Percentiles rank a stretch among this genome's conserved stretches.
These are phyloP conservation scores for Lampris incognitus DNA, from an alignment of 2,113 vertebrate species.

Conservation along the genomic window DNA sequence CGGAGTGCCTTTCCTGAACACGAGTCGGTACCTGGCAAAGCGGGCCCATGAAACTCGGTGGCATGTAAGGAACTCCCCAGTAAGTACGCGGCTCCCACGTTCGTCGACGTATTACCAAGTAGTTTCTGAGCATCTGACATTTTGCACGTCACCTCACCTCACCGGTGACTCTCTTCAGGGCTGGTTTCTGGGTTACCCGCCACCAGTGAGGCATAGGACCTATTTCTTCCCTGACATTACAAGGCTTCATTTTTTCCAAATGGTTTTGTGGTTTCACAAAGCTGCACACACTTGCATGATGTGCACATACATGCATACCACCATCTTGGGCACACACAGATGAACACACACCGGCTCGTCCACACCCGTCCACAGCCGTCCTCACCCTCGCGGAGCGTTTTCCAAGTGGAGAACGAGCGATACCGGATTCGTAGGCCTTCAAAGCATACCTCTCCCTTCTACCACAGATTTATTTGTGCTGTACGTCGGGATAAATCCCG, in stretches of 20 bases:
- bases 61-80: no score
- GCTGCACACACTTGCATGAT: background rate
- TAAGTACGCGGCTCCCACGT: no score
- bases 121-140: no score
- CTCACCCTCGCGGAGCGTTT: conserved; percentile 40
- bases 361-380: conserved; percentile 35
- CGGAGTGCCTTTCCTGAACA: conserved; percentile 5
- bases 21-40: background rate
- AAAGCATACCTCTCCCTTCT: conserved; percentile 63
- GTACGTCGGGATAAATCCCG: conserved; percentile 69
- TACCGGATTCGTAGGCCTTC: conserved; percentile 52
- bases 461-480: conserved; percentile 72
- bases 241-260: background rate
- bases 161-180: background rate
- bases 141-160: no score
- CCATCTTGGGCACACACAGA: conserved; percentile 1
- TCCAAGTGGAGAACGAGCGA: conserved; percentile 24
- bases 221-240: background rate
- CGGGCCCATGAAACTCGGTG: background rate
- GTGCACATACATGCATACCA: conserved; percentile 9
- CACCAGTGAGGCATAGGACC: background rate
- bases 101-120: no score
- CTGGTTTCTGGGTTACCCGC: background rate
- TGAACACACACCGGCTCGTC: conserved; percentile 4
- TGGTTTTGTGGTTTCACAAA: conserved; percentile 7